phyloP scores from a whole-genome alignment of 2,888 invertebrate species.

The Cordilura impudica region DNA sequence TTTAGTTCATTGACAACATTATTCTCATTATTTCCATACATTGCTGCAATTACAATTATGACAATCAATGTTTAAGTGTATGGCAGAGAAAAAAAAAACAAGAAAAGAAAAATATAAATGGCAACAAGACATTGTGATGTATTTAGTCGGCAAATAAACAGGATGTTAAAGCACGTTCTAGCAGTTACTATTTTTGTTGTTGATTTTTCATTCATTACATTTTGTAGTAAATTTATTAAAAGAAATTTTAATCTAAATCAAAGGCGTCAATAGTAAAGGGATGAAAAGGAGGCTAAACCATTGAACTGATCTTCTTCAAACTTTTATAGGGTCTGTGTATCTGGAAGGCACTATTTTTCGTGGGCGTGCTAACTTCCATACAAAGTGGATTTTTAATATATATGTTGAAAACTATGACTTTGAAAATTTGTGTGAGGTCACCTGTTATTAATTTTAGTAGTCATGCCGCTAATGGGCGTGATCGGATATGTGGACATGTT shows the following conservation, averaged over 20 bases:
- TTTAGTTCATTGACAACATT: conserved; percentile 54
- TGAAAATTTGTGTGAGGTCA: too few species aligned
- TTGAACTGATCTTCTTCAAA: too few species aligned
- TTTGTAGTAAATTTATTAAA: conserved; percentile 37
- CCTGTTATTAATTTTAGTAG: too few species aligned
- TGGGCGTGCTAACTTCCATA: too few species aligned
- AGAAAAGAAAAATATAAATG: conserved; percentile 20
- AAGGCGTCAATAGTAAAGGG: neutral
- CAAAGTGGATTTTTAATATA: too few species aligned
- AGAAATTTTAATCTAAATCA: neutral
- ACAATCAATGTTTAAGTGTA: conserved; percentile 38
- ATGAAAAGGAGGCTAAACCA: too few species aligned
- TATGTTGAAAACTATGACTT: too few species aligned
- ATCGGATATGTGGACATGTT: too few species aligned
- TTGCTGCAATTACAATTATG: conserved; percentile 59
- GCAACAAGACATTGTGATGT: conserved; percentile 36
- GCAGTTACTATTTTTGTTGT: conserved; percentile 19
- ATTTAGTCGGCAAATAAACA: conserved; percentile 43
- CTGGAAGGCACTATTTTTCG: too few species aligned
- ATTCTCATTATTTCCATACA: conserved; percentile 54
- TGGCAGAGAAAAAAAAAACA: neutral
- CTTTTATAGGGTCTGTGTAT: too few species aligned
- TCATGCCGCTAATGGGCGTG: too few species aligned
- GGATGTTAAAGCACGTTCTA: conserved; percentile 32
- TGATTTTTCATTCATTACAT: conserved; percentile 43